Evolutionary conservation across 2,113 vertebrate species (phyloP), one percentile per base, ranked within the genome.

Genomic region (Vulpes ferrilata): DNA sequence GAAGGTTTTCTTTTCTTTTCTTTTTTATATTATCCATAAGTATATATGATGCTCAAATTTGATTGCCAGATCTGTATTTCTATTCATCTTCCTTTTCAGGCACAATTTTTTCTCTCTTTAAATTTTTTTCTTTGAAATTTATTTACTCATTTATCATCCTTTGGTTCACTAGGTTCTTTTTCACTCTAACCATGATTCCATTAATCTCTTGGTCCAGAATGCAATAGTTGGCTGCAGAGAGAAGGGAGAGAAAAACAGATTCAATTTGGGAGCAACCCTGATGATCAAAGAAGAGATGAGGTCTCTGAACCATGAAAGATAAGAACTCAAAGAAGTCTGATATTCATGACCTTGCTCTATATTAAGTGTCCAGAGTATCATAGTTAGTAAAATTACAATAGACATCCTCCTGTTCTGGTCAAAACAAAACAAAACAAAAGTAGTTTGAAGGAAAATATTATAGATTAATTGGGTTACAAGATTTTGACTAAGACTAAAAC

Each of bases 251-350:
- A 94, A 98, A 97, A 97, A 89, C 81, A 97, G 69, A 95, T 98
- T 98, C 32, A 65, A 55, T 98, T 78, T 97, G 95, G 95, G 86
- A 98, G 96, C 87, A 94, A 96, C 95, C 91, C 94, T 96, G 95
- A 96, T 98, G 98, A 97, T 98, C 97, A 98, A 98, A 97, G 95
- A 86, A 95, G 95, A 99, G 97, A 98, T 98, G 97, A 94, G 91
- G 95, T 98, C 97, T 98, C 82, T 98, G 98, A 98, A 98, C 97
- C 84, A 1, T 98, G 97, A 95, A 98, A 97, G 97, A 98, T 95
- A 98, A 97, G 95, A 98, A 96, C 96, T 98, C 96, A 81, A 94
- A 98, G 97, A 97, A 97, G 86, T 16, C 95, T 98, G 97, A 88
- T 98, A 98, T 96, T 98, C 53, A 32, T 97, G 97, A 94, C 94